Conservation (phyloP, 2,113 vertebrate species). For the Geococcyx californianus region DNA sequence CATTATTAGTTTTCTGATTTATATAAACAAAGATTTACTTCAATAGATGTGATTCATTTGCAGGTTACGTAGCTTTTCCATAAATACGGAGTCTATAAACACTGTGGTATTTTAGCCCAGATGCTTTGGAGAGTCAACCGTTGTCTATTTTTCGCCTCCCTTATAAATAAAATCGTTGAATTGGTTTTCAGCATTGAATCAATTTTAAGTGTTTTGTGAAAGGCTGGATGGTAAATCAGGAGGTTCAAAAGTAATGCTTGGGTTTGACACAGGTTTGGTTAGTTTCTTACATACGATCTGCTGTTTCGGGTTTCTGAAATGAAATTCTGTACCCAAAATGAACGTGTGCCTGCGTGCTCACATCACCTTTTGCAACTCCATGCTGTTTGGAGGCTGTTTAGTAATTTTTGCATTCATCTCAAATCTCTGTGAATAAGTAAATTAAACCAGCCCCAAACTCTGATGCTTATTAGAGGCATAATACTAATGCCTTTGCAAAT, state of each 20-base stretch:
- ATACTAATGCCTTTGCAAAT: not conserved
- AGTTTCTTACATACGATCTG: not conserved
- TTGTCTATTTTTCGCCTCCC: not conserved
- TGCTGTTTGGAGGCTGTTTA: not conserved
- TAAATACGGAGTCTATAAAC: not conserved
- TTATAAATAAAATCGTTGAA: not conserved
- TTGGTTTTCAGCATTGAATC: not conserved
- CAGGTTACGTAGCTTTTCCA: not conserved
- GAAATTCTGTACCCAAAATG: not conserved
- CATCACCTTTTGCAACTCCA: rapidly evolving
- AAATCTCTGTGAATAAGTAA: not conserved
- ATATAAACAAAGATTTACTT: not conserved
- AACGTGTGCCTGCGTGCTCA: not conserved
- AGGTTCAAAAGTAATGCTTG: not conserved
- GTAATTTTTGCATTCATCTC: not conserved
- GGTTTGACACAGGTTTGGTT: not conserved
- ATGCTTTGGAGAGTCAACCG: not conserved
- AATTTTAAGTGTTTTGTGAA: not conserved
- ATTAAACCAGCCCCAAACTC: not conserved
- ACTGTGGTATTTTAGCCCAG: not conserved
- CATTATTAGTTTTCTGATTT: not conserved
- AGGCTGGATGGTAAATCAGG: not conserved
- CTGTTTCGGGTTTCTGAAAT: not conserved
- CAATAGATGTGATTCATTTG: not conserved
- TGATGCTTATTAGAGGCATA: not conserved